A percentile compares a stretch with the other conserved stretches of the same genome.
phyloP scores from a whole-genome alignment of 2,113 vertebrate species.

The Rhynchomys soricoides region DNA sequence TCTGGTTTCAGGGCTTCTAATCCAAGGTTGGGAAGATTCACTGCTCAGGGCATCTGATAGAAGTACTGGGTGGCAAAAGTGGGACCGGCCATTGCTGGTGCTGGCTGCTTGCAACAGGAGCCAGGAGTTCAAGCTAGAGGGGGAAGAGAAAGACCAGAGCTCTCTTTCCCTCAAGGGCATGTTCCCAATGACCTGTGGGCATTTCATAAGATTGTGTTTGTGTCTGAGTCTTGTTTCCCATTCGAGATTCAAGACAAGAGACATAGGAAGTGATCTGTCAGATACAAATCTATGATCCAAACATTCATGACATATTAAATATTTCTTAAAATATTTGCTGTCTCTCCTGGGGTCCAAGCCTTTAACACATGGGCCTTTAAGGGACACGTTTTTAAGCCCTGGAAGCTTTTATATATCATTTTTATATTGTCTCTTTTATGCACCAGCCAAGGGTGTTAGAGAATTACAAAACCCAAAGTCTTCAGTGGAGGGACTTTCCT shows the following conservation, averaged over 20 bases:
- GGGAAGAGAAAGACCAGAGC: neutral
- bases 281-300: neutral
- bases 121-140: neutral
- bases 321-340: neutral
- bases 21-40: neutral
- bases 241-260: neutral
- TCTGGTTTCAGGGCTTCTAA: neutral
- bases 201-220: neutral
- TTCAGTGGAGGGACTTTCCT: constrained; percentile 32
- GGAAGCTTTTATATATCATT: constrained; percentile 10
- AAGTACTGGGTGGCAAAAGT: neutral
- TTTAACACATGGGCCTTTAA: neutral
- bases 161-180: neutral
- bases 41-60: neutral
- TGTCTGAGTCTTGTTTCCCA: neutral
- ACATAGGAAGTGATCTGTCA: neutral
- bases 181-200: neutral
- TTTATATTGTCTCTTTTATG: constrained; percentile 20
- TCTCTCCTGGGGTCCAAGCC: neutral
- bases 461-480: constrained; percentile 44
- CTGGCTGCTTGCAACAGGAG: neutral
- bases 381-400: neutral
- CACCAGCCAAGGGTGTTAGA: neutral
- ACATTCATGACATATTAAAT: neutral
- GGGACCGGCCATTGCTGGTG: neutral